Evolutionary conservation across 2,797 vertebrate genomes (phyloP), one percentile per base, ranked within the genome.

Genomic region (Halcyon smyrnensis): DNA sequence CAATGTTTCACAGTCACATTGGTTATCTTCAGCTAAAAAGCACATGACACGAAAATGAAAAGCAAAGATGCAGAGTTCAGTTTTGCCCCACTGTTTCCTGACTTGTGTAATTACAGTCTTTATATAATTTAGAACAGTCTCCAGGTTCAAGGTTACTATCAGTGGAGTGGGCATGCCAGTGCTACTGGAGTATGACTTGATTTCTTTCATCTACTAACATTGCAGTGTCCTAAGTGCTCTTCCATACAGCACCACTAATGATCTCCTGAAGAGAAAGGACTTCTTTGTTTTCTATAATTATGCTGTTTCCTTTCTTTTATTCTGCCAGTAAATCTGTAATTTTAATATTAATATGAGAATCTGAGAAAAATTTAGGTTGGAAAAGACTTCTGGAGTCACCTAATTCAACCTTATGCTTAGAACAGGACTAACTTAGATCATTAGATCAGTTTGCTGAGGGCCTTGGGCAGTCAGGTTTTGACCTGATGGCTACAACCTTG

Each of bases 21-120:
- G 60, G 46, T 62, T 69, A 79, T 81, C 57, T 84, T 43, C 68
- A 88, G 64, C 20, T 65, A 83, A 76, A 37, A 83, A 85, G 28
- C 9, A 51, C 12, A 34, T 5, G 15, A 41, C 9, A 63, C 0
- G 1, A 3, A 85, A 88, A 76, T 8, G 0, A 83, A 54, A 50
- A 34, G 50, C 46, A 87, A 64, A 68, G 27, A 50, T 9, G 11
- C 4, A 60, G 36, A 71, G 23, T 39, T 78, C 46, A 34, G 23
- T 70, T 70, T 57, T 81, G 39, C 20, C 70, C n/a, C 51, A 65
- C 16, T 81, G 12, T 36, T 83, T 68, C 21, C 28, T 36, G 54
- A 76, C n/a, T 82, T 71, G 13, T 1, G 0, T 37, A 64, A 20
- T 70, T 70, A 39, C 3, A 79, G n/a, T 60, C 34, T 82, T 25